Percentiles rank a stretch among this genome's conserved stretches.
phyloP scores from a whole-genome alignment of 1,140 invertebrate species.

The Antheraea pernyi region DNA sequence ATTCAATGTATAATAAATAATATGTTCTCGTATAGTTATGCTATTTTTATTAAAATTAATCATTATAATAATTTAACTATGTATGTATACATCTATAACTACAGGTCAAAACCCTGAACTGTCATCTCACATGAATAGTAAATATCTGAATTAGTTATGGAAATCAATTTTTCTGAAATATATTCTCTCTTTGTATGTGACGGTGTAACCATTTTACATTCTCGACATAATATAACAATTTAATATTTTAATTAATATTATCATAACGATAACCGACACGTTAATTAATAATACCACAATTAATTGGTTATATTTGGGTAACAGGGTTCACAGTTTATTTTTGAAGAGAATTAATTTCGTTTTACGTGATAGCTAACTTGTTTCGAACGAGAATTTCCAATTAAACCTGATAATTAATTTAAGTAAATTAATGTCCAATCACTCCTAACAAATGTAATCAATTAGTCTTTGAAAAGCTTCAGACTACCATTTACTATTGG shows the following conservation, averaged over 20 bases:
- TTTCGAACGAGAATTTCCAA: slow-evolving; percentile 14
- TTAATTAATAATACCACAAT: slow-evolving; percentile 31
- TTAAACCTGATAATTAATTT: slow-evolving; percentile 15
- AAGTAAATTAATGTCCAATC: slow-evolving; percentile 11
- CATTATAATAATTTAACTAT: no score
- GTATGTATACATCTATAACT: no score
- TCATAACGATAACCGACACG: slow-evolving; percentile 15
- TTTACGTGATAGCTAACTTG: slow-evolving; percentile 16
- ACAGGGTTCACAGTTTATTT: slow-evolving; percentile 22
- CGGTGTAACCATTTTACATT: neutral
- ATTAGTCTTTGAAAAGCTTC: neutral
- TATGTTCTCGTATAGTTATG: no score
- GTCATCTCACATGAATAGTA: no score
- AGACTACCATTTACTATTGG: neutral
- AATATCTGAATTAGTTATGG: no score
- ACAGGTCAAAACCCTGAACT: no score
- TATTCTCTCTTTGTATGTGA: neutral
- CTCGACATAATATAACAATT: neutral
- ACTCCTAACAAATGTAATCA: neutral
- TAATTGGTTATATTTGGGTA: slow-evolving; percentile 27
- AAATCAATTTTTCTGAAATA: no score
- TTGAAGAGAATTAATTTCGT: slow-evolving; percentile 26
- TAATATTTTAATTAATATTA: slow-evolving; percentile 21
- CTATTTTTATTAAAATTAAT: no score
- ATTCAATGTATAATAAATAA: no score